phyloP scores from a whole-genome alignment of 2,113 vertebrate species.

The Elachura formosa region DNA sequence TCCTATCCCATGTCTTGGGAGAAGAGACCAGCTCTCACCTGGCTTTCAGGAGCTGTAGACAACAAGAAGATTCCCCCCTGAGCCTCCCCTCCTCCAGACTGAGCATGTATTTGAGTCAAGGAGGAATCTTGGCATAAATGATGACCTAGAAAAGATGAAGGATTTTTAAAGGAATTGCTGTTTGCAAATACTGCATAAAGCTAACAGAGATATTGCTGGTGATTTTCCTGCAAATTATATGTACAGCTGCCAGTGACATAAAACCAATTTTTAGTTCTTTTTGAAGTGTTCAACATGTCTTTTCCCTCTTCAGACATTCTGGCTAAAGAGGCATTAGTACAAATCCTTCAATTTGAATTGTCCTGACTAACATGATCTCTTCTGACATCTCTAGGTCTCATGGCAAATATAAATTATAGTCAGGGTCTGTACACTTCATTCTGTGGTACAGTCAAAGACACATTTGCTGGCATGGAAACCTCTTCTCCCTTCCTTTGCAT shows the following conservation, averaged over 20 bases:
- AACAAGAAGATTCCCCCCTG: background rate
- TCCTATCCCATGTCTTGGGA: background rate
- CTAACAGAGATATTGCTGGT: background rate
- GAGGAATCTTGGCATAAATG: background rate
- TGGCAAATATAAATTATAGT: constrained; percentile 6
- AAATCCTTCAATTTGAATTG: background rate
- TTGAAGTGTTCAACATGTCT: background rate
- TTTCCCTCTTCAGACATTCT: background rate
- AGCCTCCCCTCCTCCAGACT: background rate
- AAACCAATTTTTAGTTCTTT: background rate
- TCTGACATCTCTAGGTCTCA: background rate
- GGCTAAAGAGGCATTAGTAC: background rate
- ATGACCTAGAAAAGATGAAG: background rate
- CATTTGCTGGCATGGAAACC: constrained; percentile 48
- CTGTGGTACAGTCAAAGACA: background rate
- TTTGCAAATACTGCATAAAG: background rate
- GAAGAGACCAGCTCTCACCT: background rate
- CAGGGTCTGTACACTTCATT: constrained; percentile 37
- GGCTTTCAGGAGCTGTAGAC: background rate
- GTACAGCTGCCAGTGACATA: background rate
- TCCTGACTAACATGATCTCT: background rate
- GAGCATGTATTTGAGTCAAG: background rate
- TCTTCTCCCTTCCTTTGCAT: background rate
- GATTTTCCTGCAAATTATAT: background rate
- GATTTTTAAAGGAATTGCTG: background rate